phyloP scores from a whole-genome alignment of 2,113 vertebrate species.

The Ochotona princeps region DNA sequence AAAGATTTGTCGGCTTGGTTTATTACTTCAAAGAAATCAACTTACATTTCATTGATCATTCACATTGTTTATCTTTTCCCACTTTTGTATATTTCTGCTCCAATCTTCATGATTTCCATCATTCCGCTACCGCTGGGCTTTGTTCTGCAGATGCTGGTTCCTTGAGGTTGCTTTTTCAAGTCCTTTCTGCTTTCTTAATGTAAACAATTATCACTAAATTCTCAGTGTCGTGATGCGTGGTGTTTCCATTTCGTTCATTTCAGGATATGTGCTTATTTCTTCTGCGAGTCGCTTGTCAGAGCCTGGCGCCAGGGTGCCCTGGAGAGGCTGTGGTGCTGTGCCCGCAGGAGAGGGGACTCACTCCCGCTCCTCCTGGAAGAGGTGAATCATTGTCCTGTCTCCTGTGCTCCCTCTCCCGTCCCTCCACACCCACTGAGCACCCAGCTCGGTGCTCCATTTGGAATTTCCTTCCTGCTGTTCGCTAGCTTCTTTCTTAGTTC shows the following conservation, averaged over 20 bases:
- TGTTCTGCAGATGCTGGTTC: not conserved
- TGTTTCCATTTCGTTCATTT: not conserved
- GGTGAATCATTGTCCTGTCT: not conserved
- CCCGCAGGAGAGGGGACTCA: not conserved
- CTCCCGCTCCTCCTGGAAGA: not conserved
- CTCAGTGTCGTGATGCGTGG: too few species aligned
- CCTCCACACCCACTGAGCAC: not conserved
- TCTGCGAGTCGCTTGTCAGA: not conserved
- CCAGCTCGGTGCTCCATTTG: not conserved
- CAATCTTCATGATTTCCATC: not conserved
- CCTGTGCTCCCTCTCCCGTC: not conserved
- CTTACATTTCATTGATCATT: not conserved
- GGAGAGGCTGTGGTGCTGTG: not conserved
- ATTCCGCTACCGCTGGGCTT: not conserved
- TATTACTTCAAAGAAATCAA: not conserved
- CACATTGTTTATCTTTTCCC: not conserved
- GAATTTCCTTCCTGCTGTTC: not conserved
- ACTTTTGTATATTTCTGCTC: not conserved
- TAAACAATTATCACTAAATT: not conserved
- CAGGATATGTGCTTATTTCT: not conserved
- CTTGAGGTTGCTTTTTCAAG: not conserved
- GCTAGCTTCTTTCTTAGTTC: not conserved
- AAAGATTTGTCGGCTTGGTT: not conserved
- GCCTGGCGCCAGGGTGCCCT: not conserved
- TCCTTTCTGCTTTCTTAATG: not conserved